Conservation (phyloP, 2,113 vertebrate species). For the Tetrax tetrax region DNA sequence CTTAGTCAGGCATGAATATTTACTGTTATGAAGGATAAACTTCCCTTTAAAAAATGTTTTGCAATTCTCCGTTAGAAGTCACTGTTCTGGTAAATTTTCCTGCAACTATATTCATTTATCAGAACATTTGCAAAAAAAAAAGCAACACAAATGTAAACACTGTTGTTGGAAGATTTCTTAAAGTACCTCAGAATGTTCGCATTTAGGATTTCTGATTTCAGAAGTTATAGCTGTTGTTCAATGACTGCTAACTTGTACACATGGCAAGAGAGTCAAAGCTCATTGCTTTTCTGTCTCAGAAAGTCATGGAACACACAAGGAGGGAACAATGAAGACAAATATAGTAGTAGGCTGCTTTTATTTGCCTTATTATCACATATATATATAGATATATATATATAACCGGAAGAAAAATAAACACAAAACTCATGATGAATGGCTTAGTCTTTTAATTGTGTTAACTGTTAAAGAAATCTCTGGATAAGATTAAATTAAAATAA, state of each 20-base stretch:
- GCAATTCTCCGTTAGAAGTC: neutral
- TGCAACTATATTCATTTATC: neutral
- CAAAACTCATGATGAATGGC: neutral
- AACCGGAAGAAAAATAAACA: neutral
- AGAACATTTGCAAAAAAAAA: neutral
- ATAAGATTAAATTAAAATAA: neutral
- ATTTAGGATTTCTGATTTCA: neutral
- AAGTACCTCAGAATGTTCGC: neutral
- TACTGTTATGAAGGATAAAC: neutral
- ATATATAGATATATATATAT: too few species aligned
- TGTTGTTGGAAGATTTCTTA: neutral
- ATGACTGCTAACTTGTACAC: neutral
- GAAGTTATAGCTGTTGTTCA: neutral
- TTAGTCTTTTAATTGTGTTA: neutral
- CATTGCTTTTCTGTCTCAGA: neutral
- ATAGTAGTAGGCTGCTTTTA: neutral
- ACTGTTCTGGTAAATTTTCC: neutral
- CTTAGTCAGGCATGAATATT: neutral
- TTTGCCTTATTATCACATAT: neutral
- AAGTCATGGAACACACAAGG: neutral
- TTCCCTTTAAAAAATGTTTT: neutral
- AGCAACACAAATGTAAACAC: fast-evolving
- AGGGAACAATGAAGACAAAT: neutral
- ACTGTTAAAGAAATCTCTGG: neutral
- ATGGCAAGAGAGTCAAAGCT: neutral